Evolutionary conservation across 2,797 vertebrate genomes (phyloP), one percentile per base, ranked within the genome.

Genomic region (Manis javanica): DNA sequence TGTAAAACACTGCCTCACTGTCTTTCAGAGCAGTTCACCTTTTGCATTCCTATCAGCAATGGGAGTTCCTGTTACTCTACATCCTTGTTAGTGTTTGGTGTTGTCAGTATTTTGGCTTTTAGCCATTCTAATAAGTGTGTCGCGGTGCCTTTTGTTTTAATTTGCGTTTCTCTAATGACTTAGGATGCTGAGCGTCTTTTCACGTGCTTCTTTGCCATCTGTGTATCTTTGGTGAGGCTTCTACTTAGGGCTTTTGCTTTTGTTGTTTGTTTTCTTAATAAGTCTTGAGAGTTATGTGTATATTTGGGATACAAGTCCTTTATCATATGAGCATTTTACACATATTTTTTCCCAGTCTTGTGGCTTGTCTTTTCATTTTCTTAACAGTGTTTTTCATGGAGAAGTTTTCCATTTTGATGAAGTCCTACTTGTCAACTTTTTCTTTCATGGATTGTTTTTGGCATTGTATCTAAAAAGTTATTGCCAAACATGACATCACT

Each of bases 201-300:
- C 64, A 83, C 75, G 55, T 46, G 57, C 57, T 77, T 75, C 21
- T 86, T 89, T 87, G 75, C 21, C 19, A 83, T 55, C 29, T 90
- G 11, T 72, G 13, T 59, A 90, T 94, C 21, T 94, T 39, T 86
- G 29, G 18, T 51, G 42, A 77, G 12, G 34, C 59, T 21, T 92
- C 61, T 86, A 19, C 82, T 86, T 34, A 90, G 16, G 74, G 92
- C 55, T 78, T 89, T 77, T 42, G 24, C 84, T 46, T 46, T 46
- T 46, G 55, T 71, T 71, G 26, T 68, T 79, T 94, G 37, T 79
- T 78, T 68, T 84, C 51, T 85, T 59, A 57, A 19, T 69, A 55
- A 79, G 46, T 81, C 90, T 59, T 82, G 89, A 87, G 53, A 83
- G 23, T 87, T 83, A 69, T 71, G 86, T 94, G 42, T 77, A 31